A percentile compares a stretch with the other conserved stretches of the same genome.
These are phyloP conservation scores for Thysanoteuthis rhombus DNA, from an alignment of 2,888 invertebrate genomes.

Conservation along the genomic window DNA sequence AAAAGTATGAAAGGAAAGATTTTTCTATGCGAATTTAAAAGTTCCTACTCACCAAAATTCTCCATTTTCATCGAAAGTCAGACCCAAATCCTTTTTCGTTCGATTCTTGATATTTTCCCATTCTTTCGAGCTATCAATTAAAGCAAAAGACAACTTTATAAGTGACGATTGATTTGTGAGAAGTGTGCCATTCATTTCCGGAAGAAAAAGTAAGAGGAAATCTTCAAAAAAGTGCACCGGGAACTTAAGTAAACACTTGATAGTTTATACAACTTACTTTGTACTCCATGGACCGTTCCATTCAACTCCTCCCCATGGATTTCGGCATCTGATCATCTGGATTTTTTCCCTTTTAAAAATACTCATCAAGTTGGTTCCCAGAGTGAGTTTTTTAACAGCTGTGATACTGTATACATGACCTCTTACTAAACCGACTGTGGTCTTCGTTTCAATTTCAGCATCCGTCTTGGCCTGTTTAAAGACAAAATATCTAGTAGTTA, in stretches of 20 bases:
- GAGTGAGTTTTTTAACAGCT: slow-evolving; percentile 69
- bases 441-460: slow-evolving; percentile 71
- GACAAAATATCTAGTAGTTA: neutral
- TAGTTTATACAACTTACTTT: slow-evolving; percentile 62
- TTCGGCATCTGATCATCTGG: slow-evolving; percentile 72
- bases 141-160: neutral
- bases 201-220: too few species aligned
- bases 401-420: slow-evolving; percentile 76
- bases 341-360: slow-evolving; percentile 70
- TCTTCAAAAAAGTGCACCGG: too few species aligned
- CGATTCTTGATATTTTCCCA: slow-evolving; percentile 54
- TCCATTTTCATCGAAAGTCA: slow-evolving; percentile 56
- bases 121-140: slow-evolving; percentile 45
- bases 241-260: neutral
- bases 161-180: neutral
- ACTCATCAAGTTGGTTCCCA: slow-evolving; percentile 62
- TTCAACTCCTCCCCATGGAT: slow-evolving; percentile 73
- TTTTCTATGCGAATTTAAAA: neutral
- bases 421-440: slow-evolving; percentile 72
- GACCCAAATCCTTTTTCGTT: slow-evolving; percentile 53
- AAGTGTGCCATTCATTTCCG: too few species aligned
- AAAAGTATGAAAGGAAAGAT: neutral
- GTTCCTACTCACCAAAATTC: slow-evolving; percentile 51
- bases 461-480: slow-evolving; percentile 49
- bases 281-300: slow-evolving; percentile 74